phyloP scores from a whole-genome alignment of 2,113 vertebrate species.

The Thunnus maccoyii region DNA sequence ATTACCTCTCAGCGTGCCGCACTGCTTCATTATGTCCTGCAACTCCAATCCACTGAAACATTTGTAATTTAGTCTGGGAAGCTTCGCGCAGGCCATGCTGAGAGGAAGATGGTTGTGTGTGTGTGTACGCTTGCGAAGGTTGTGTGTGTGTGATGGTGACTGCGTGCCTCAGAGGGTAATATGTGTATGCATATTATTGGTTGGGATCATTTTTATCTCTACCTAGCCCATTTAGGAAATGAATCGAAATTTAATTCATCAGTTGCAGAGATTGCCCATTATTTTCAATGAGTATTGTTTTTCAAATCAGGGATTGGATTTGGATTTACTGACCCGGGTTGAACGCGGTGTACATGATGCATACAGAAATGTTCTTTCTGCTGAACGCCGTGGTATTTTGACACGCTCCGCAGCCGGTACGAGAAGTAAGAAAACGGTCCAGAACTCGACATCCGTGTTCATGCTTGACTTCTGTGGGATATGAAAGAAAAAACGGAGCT shows the following conservation, averaged over 20 bases:
- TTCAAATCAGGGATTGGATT: constrained; percentile 58
- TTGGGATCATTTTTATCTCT: constrained; percentile 74
- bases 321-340: constrained; percentile 16
- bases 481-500: not conserved
- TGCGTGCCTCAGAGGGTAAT: constrained; percentile 43
- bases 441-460: constrained; percentile 14
- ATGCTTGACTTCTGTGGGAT: constrained; percentile 14
- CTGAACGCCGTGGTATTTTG: not conserved
- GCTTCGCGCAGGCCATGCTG: constrained; percentile 62
- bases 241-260: constrained; percentile 74
- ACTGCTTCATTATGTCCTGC: constrained; percentile 96
- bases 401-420: not conserved
- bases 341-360: not conserved
- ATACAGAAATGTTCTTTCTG: not conserved
- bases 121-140: not conserved
- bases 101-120: constrained; percentile 62
- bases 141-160: constrained; percentile 32
- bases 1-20: constrained; percentile 98
- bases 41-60: constrained; percentile 91
- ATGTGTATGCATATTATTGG: constrained; percentile 67
- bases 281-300: constrained; percentile 72
- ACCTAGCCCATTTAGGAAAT: constrained; percentile 69
- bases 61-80: constrained; percentile 94
- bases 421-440: not conserved
- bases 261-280: constrained; percentile 68